phyloP scores from a whole-genome alignment of 2,113 vertebrate species.

The Hypocryptadius cinnamomeus region DNA sequence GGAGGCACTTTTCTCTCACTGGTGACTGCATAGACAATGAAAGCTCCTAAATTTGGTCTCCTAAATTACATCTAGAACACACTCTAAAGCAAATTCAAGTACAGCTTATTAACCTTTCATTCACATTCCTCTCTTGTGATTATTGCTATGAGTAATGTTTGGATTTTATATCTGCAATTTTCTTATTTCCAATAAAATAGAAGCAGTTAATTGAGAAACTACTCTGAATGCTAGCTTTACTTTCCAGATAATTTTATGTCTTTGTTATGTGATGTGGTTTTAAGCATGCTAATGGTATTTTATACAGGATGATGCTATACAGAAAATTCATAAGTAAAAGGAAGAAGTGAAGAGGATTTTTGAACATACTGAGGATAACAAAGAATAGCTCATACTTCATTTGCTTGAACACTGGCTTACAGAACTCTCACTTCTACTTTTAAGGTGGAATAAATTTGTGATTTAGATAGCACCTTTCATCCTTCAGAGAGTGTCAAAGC shows the following conservation, averaged over 20 bases:
- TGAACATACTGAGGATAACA: neutral
- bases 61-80: neutral
- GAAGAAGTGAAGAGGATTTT: neutral
- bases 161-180: neutral
- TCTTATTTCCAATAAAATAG: neutral
- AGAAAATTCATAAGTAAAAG: neutral
- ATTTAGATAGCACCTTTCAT: neutral
- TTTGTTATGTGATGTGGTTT: neutral
- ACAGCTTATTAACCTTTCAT: constrained; percentile 3
- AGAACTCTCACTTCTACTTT: neutral
- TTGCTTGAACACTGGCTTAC: neutral
- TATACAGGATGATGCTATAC: neutral
- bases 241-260: neutral
- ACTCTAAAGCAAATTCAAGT: neutral
- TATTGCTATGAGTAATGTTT: neutral
- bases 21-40: neutral
- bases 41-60: neutral
- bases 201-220: neutral
- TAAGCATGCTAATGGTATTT: neutral
- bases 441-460: neutral
- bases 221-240: neutral
- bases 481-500: neutral
- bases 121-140: neutral
- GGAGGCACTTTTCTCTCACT: neutral
- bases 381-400: neutral